Base-by-base conservation (phyloP, 2,888 invertebrate species). In the Noctuana brunneofusca region DNA sequence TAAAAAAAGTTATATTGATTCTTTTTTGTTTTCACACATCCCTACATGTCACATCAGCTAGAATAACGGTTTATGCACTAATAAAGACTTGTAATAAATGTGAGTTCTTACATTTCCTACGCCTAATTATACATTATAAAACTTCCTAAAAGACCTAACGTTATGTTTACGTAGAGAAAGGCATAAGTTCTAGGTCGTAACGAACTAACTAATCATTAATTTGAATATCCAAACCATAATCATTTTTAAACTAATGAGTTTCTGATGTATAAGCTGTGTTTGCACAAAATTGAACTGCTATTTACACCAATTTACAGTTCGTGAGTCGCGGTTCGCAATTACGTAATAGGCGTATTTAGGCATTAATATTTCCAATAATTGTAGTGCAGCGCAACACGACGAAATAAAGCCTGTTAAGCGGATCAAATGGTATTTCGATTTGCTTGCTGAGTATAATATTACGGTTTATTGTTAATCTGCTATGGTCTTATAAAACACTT, bases 271-370 rank as follows among this genome's bases (percentile, higher is more conserved):
- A 16, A 18, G 16, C 41, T 43, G 18, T 43, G 41, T 43, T 43
- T 43, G 41, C 18, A 18, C 41, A 9, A 41, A 41, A 43, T 43
- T 18, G 18, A 9, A 43, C 18, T 18, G 41, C 18, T 43, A 43
- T 43, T 43, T 43, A 43, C 41, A 43, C 41, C 41, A 18, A 18
- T 43, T 43, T 43, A 43, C 41, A 43, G 41, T 43, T 43, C 41
- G 41, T 2, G 41, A 41, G 14, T 9, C 16, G 16, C 9, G 9
- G 16, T 18, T 41, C 41, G 41, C 16, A 41, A 41, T 41, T 41
- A 41, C 16, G 41, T 1, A 0, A 41, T 41, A 41, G 41, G 41
- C 16, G 18, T 41, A 41, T 41, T 41, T 41, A 41, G 41, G 41
- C 41, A 18, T 18, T 16, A 41, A 41, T 41, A 41, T 41, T 16